Base-by-base conservation (phyloP, 2,888 invertebrate genomes). In the Bibio marci region DNA sequence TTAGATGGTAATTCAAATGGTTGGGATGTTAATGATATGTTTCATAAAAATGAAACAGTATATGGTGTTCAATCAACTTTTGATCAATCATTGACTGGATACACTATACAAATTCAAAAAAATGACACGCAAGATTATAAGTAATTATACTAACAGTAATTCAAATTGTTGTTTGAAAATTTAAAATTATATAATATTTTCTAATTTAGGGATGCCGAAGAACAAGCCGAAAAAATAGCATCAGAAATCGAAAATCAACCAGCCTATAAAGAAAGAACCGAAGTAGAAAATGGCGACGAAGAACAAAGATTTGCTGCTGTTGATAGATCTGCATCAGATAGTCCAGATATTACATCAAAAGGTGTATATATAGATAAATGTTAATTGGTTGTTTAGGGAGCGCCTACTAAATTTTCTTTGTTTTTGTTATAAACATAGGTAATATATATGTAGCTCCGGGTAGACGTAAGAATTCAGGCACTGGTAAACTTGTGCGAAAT, bases 1-100 rank as follows among this genome's bases (percentile, higher is more conserved):
- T 60, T 83, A 41, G 82, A 82, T 54, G 70, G 75, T 48, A 73
- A 75, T 47, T 73, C 79, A 62, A 91, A 91, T 67, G 95, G 95
- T 42, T 97, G 97, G 95, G 88, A 92, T 66, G 81, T 83, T 3
- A 78, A 82, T 59, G 94, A 95, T 49, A 97, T 97, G 95, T 97
- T 97, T 64, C 72, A 80, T 47, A 86, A 80, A 58, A 95, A 95
- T 64, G 87, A 88, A 58, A 73, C 76, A 56, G 73, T 82, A 47
- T 94, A 92, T 62, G 91, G 94, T 39, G 88, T 95, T 10, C 80
- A 80, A 52, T 85, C 91, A 48, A 88, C 88, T 3, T 97, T 86
- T 59, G 90, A 91, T 56, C 85, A 90, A 52, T 80, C 82, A 44
- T 63, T 97, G 49, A 71, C 79, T n/a, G 87, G 88, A 30, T 97